These are phyloP conservation scores for Tribolium castaneum DNA, from an alignment of 1,140 invertebrate species.

Conservation along the genomic window DNA sequence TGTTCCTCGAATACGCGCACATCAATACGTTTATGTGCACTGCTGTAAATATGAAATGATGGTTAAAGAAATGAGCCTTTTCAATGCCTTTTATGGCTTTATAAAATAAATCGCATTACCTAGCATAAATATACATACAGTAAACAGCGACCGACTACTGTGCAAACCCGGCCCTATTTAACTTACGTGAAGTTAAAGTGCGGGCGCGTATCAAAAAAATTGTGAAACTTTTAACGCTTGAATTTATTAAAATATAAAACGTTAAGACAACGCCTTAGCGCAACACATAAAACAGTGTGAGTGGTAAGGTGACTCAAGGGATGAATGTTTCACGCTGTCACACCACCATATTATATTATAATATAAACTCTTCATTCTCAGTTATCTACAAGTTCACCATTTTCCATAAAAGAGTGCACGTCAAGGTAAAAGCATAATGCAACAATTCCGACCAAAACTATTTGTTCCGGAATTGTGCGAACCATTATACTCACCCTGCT, in stretches of 20 bases:
- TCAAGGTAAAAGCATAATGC: neutral
- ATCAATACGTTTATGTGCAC: constrained; percentile 29
- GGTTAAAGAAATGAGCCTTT: constrained; percentile 25
- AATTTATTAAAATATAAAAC: constrained; percentile 43
- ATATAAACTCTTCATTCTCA: constrained; percentile 38
- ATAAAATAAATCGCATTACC: constrained; percentile 33
- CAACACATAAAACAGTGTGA: constrained; percentile 38
- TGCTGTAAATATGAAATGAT: constrained; percentile 29
- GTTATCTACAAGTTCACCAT: constrained; percentile 33
- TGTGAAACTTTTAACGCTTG: constrained; percentile 5
- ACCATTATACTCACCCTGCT: neutral
- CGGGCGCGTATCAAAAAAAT: neutral
- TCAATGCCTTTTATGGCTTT: constrained; percentile 24
- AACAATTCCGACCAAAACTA: neutral
- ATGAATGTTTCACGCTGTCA: constrained; percentile 42
- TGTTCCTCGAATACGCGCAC: constrained; percentile 9
- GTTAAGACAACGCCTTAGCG: constrained; percentile 39
- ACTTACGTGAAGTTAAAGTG: neutral
- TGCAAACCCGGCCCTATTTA: neutral
- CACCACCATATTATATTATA: constrained; percentile 39
- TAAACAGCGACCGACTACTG: neutral
- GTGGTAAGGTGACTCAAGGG: constrained; percentile 38
- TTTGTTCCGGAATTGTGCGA: neutral
- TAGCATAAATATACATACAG: constrained; percentile 2
- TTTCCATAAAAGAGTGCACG: neutral